Evolutionary conservation across 2,797 vertebrate genomes (phyloP).

Genomic region (Sphaeramia orbicularis): DNA sequence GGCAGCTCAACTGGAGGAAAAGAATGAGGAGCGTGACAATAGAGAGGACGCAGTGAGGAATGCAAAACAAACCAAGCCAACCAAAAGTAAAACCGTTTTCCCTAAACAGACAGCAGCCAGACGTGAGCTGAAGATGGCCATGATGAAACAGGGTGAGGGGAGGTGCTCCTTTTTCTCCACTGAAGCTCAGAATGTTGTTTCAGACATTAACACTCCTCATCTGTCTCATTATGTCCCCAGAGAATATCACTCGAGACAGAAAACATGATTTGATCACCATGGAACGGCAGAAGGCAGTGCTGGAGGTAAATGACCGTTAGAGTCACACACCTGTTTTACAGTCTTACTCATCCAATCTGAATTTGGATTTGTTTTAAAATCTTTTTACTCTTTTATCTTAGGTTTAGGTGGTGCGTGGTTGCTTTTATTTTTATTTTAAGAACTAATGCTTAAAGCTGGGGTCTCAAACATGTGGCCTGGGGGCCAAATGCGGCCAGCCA

Average conservation of each 20-base stretch:
- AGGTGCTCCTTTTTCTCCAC: not conserved
- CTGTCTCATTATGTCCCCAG: constrained; percentile 72
- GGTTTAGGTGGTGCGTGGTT: too few relatives aligned
- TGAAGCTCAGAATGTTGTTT: too few relatives aligned
- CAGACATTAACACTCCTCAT: constrained; percentile 5
- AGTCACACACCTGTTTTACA: too few relatives aligned
- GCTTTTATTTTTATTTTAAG: too few relatives aligned
- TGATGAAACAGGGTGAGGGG: constrained; percentile 82
- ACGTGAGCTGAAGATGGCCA: constrained; percentile 73
- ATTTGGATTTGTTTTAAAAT: too few relatives aligned
- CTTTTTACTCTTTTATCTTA: too few relatives aligned
- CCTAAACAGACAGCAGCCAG: constrained; percentile 39
- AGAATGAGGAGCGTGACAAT: constrained; percentile 49
- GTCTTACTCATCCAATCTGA: too few relatives aligned
- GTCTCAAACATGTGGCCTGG: too few relatives aligned
- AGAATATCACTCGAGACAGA: constrained; percentile 81
- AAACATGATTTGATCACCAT: constrained; percentile 83
- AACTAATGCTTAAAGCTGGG: too few relatives aligned
- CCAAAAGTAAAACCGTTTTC: constrained; percentile 18
- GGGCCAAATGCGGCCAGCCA: too few relatives aligned
- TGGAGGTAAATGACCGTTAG: constrained; percentile 88
- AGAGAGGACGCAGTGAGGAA: constrained; percentile 25
- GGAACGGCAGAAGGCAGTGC: constrained; percentile 89
- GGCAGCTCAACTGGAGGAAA: constrained; percentile 65
- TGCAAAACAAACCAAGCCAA: constrained; percentile 29